phyloP scores from a whole-genome alignment of 2,797 vertebrate species.

The Alosa sapidissima region DNA sequence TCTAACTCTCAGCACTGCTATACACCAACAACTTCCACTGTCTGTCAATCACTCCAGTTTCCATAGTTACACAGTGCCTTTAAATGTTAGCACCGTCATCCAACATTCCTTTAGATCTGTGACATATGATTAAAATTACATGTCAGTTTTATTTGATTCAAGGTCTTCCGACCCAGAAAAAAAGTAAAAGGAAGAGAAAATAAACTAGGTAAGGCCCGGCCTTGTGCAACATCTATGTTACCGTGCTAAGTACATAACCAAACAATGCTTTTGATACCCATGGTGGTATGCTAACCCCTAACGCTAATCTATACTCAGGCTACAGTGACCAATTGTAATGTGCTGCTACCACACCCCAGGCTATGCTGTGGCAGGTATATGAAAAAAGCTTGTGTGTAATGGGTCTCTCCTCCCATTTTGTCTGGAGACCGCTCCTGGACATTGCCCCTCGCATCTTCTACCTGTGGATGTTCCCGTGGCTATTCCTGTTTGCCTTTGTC shows the following conservation, averaged over 20 bases:
- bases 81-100: conserved; percentile 8
- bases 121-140: conserved; percentile 27
- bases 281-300: conserved; percentile 34
- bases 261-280: conserved; percentile 44
- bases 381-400: conserved; percentile 34
- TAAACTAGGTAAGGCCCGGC: conserved; percentile 68
- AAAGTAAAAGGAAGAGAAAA: conserved; percentile 40
- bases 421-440: conserved; percentile 32
- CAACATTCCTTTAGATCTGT: conserved; percentile 24
- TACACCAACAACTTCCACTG: conserved; percentile 25
- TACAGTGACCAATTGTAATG: conserved; percentile 16
- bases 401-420: conserved; percentile 53
- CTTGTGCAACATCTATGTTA: conserved; percentile 62
- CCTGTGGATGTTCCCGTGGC: conserved; percentile 35
- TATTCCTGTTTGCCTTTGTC: conserved; percentile 1
- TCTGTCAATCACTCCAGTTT: conserved; percentile 24
- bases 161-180: conserved; percentile 34
- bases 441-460: not conserved
- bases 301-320: conserved; percentile 31
- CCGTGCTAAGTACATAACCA: conserved; percentile 48
- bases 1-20: conserved; percentile 15
- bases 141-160: conserved; percentile 30
- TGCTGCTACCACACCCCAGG: conserved; percentile 32
- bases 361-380: conserved; percentile 46
- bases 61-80: conserved; percentile 23